Percentiles rank a stretch among this genome's conserved stretches.
phyloP scores from a whole-genome alignment of 2,888 invertebrate species.

The Lottia gigantea region DNA sequence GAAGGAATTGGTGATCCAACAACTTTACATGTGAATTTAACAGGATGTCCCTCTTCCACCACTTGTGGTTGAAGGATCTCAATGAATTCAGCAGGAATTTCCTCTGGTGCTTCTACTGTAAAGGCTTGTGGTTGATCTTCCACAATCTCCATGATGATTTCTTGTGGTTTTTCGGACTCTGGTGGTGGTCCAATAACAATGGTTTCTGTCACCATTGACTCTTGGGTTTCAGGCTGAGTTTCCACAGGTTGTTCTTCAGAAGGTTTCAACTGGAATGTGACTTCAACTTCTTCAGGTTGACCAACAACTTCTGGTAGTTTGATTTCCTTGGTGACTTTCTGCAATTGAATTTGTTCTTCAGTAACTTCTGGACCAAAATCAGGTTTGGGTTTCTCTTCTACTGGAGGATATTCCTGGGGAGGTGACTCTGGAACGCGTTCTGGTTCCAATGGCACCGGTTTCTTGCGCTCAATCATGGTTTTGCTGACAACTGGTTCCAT shows the following conservation, averaged over 20 bases:
- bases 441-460: constrained; percentile 9
- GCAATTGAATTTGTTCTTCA: constrained; percentile 38
- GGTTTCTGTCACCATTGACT: constrained; percentile 26
- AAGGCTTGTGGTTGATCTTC: constrained; percentile 37
- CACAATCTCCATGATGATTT: constrained; percentile 32
- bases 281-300: not conserved
- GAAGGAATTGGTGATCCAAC: constrained; percentile 58
- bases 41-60: constrained; percentile 56
- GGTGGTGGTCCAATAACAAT: constrained; percentile 28
- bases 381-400: not conserved
- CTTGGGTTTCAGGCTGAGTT: not conserved
- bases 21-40: constrained; percentile 54
- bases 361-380: constrained; percentile 29
- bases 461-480: constrained; percentile 12
- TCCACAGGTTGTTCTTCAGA: constrained; percentile 2
- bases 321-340: constrained; percentile 42
- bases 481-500: constrained; percentile 13
- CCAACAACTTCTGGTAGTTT: constrained; percentile 33
- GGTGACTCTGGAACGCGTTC: not conserved
- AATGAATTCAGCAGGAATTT: constrained; percentile 60
- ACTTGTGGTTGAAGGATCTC: constrained; percentile 60
- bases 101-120: constrained; percentile 44
- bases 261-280: not conserved
- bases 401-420: not conserved
- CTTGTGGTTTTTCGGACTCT: constrained; percentile 36